phyloP scores from a whole-genome alignment of 2,888 invertebrate genomes.

The Trachelus stipa region DNA sequence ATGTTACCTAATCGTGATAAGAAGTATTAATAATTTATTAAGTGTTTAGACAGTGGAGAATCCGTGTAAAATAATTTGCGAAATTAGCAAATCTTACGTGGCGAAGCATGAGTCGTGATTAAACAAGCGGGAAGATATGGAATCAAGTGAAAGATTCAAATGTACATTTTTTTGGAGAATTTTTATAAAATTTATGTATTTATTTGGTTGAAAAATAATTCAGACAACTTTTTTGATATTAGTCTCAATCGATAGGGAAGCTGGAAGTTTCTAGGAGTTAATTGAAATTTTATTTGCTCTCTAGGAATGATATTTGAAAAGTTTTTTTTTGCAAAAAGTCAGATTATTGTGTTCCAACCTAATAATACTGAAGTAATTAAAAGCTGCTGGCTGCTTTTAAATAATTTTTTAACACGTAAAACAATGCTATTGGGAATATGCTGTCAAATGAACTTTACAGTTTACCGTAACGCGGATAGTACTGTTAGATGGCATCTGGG shows the following conservation, averaged over 20 bases:
- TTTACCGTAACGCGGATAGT: neutral
- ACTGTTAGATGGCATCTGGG: neutral
- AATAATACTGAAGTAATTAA: neutral
- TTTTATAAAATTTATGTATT: too few species aligned
- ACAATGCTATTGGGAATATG: neutral
- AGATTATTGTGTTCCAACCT: too few species aligned
- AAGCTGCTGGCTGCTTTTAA: neutral
- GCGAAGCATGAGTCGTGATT: neutral
- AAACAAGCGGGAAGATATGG: neutral
- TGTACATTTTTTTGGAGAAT: neutral
- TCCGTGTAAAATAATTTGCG: neutral
- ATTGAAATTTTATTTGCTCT: too few species aligned
- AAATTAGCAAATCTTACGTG: neutral
- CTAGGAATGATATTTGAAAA: too few species aligned
- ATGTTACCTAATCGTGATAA: conserved; percentile 16
- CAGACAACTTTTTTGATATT: too few species aligned
- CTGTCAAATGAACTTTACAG: neutral
- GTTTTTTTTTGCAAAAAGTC: too few species aligned
- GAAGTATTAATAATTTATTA: conserved; percentile 22
- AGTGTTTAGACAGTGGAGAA: conserved; percentile 14
- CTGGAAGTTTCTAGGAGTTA: too few species aligned
- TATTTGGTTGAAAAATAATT: too few species aligned
- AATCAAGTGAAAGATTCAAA: neutral
- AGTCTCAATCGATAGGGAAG: too few species aligned
- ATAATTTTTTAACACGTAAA: neutral